These are phyloP conservation scores for Chaitophorus viminalis DNA, from an alignment of 2,888 invertebrate species.

Conservation along the genomic window DNA sequence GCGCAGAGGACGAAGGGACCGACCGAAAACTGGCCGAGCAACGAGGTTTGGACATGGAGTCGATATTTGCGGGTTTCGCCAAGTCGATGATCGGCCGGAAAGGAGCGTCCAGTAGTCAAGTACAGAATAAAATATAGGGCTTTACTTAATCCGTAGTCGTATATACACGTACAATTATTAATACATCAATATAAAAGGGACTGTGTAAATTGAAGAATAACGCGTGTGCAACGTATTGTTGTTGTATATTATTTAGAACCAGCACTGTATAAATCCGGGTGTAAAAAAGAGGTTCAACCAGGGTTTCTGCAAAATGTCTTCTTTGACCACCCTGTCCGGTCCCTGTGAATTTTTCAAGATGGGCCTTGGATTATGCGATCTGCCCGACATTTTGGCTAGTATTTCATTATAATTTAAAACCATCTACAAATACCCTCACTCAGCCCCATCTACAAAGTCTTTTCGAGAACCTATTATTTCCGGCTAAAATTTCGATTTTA, in stretches of 20 bases:
- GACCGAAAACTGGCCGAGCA: neutral
- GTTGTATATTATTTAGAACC: conserved; percentile 54
- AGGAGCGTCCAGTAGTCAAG: conserved; percentile 54
- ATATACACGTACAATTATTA: neutral
- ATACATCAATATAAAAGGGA: too few species aligned
- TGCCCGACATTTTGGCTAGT: conserved; percentile 61
- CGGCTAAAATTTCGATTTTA: conserved; percentile 37
- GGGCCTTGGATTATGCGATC: conserved; percentile 57
- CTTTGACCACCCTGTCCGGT: conserved; percentile 55
- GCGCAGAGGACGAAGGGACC: neutral
- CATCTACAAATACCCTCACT: neutral
- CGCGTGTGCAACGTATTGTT: conserved; percentile 52
- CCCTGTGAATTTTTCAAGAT: conserved; percentile 61
- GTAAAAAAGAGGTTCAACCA: conserved; percentile 54
- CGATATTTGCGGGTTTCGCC: conserved; percentile 48
- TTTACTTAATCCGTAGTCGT: neutral
- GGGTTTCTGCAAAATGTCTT: conserved; percentile 62
- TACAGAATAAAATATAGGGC: conserved; percentile 10
- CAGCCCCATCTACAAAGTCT: neutral
- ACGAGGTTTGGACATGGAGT: conserved; percentile 34
- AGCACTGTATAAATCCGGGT: conserved; percentile 54
- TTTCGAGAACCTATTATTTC: conserved; percentile 32
- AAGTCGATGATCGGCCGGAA: conserved; percentile 51
- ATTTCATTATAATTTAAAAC: conserved; percentile 39
- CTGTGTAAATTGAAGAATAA: conserved; percentile 11